Conservation (phyloP, 2,888 invertebrate species). For the Ferrisia virgata region DNA sequence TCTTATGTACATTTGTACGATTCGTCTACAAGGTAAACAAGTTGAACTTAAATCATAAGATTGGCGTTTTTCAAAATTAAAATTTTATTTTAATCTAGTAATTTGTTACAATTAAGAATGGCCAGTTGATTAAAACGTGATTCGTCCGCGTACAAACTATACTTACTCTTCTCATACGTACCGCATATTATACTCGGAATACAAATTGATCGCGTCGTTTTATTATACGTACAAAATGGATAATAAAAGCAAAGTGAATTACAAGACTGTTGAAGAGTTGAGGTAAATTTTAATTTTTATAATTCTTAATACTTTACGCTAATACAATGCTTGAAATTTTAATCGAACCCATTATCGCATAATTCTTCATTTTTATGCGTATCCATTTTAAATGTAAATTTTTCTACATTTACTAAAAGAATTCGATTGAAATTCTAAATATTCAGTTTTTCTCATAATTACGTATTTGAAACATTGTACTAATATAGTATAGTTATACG, state of each 20-base stretch:
- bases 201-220: not conserved
- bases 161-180: no score
- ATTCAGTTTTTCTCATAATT: not conserved
- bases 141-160: not conserved
- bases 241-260: not conserved
- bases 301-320: not conserved
- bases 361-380: not conserved
- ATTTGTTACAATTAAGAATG: not conserved
- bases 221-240: not conserved
- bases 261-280: not conserved
- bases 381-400: not conserved
- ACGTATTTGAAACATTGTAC: no score
- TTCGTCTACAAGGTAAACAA: slow-evolving; percentile 13
- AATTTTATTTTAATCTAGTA: not conserved
- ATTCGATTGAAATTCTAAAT: not conserved
- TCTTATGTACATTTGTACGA: not conserved
- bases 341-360: not conserved
- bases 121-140: not conserved
- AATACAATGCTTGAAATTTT: not conserved
- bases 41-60: not conserved
- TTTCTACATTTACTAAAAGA: not conserved
- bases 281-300: not conserved
- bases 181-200: no score
- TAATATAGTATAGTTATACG: no score
- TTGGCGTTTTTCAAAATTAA: not conserved